Conservation (phyloP, 2,888 invertebrate species). For the Erannis defoliaria region DNA sequence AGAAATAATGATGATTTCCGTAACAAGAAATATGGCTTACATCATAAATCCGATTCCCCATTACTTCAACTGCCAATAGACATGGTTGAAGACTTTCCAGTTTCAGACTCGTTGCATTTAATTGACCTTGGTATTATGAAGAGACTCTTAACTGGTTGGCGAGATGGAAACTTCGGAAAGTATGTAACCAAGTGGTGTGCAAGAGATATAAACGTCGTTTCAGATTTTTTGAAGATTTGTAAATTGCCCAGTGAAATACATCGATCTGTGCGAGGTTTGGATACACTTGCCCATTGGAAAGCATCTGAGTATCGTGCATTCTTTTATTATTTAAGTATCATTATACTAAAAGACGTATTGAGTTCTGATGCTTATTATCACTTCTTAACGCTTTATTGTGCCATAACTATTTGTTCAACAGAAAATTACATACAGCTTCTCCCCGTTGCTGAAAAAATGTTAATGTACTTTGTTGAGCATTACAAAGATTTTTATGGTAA, state of each 20-base stretch:
- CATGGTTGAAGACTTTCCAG: constrained; percentile 48
- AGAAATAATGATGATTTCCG: constrained; percentile 39
- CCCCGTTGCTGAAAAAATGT: neutral
- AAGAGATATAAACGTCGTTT: neutral
- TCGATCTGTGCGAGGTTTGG: constrained; percentile 4
- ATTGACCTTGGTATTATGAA: constrained; percentile 50
- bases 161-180: no score
- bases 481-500: no score
- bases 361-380: neutral
- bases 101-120: constrained; percentile 47
- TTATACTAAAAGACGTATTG: constrained; percentile 12
- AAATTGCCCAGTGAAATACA: constrained; percentile 21
- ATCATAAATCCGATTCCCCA: constrained; percentile 46
- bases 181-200: constrained; percentile 17
- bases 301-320: constrained; percentile 21
- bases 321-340: constrained; percentile 16
- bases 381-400: constrained; percentile 5
- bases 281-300: constrained; percentile 9
- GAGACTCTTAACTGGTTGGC: constrained; percentile 10
- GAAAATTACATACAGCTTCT: neutral
- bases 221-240: constrained; percentile 4
- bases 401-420: constrained; percentile 18
- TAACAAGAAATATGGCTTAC: constrained; percentile 40
- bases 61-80: constrained; percentile 42
- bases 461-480: constrained; percentile 21